Evolutionary conservation across 2,888 invertebrate species (phyloP), one percentile per base, ranked within the genome.

Genomic region (Scrobipalpa costella): DNA sequence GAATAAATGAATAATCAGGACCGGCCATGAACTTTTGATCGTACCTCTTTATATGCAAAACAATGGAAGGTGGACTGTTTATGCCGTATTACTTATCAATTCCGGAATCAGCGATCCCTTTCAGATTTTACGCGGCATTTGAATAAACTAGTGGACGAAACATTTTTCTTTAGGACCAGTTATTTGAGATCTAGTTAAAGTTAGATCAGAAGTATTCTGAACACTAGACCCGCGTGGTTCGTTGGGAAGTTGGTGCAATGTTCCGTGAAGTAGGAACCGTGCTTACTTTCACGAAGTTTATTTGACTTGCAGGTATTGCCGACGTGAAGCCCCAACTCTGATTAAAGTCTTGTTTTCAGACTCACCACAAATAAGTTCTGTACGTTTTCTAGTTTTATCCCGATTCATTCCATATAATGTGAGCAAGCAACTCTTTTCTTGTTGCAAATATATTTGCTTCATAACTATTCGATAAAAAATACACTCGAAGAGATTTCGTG

Each of bases 1-100:
- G 61, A 61, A 61, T 61, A 61, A 61, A 52, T 61, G 50, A 50
- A 61, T 61, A 52, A 61, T 47, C 47, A 60, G 47, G 47, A 7
- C 19, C 15, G 44, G 6, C 60, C 60, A 15, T 60, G 60, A 60
- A 27, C 34, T 60, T 49, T 27, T 33, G 19, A 59, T 52, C 34
- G 33, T 60, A 49, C 60, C 49, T 33, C 49, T 60, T 60, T 59
- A 44, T 59, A 44, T 59, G 44, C 19, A 44, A 59, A 59, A 27
- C 19, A 59, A 57, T 57, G 11, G 58, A 15, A 55, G 55, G 55
- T 55, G 44, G 59, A 40, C 38, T 59, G 59, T 59, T 57, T 57
- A 57, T 57, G 38, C 38, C 17, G 36, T 38, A 57, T 57, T 11
- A 11, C 8, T 57, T 15, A 57, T 57, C 57, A 36, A 38, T 57